Evolutionary conservation across 2,797 vertebrate species (phyloP).

Genomic region (Phaenicophaeus curvirostris): DNA sequence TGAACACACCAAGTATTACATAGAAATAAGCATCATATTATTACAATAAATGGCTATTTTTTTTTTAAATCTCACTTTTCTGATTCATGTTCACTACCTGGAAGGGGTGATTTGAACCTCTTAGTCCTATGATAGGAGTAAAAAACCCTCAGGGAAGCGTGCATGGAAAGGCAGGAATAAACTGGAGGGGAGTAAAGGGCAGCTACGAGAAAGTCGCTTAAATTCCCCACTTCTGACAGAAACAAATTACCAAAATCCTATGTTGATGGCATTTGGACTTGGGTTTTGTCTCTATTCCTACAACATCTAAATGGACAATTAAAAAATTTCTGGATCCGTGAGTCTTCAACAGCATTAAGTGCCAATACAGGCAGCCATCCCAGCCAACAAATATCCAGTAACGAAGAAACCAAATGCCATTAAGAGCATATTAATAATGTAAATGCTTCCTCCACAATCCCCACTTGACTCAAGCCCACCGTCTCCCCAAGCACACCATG

Average conservation of each 20-base stretch:
- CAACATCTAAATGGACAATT: neutral
- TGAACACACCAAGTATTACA: neutral
- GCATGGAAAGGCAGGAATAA: neutral
- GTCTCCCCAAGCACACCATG: neutral
- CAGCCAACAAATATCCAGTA: neutral
- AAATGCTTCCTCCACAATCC: neutral
- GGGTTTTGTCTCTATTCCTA: neutral
- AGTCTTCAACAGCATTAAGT: accelerated
- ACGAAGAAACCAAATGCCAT: neutral
- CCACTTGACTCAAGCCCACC: neutral
- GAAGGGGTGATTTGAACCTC: neutral
- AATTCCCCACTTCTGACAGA: neutral
- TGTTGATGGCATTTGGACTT: neutral
- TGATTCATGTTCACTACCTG: neutral
- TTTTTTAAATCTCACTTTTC: neutral
- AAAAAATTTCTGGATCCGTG: neutral
- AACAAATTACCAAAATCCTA: neutral
- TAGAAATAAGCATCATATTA: neutral
- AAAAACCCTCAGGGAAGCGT: neutral
- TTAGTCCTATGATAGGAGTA: neutral
- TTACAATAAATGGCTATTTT: neutral
- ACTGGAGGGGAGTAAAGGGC: neutral
- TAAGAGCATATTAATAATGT: neutral
- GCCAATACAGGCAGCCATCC: neutral
- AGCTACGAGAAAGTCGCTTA: neutral